These are phyloP conservation scores for Cataglyphis hispanica DNA, from an alignment of 1,140 invertebrate species.

Conservation along the genomic window DNA sequence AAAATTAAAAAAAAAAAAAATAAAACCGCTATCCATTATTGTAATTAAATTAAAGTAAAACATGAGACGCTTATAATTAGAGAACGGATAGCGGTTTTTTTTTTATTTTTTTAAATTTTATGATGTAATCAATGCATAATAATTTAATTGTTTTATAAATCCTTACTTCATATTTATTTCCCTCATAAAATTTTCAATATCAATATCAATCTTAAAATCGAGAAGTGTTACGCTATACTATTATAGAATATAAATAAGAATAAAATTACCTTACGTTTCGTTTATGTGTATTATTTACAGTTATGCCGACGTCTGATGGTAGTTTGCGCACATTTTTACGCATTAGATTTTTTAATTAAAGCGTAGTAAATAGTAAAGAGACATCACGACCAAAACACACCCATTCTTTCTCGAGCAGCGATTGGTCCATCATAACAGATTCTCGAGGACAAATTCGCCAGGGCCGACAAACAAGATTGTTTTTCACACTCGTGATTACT, in stretches of 20 bases:
- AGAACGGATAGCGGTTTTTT: too few relatives aligned
- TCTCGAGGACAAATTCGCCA: background rate
- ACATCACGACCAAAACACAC: conserved; percentile 41
- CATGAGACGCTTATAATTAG: background rate
- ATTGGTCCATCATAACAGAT: conserved; percentile 31
- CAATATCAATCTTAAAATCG: too few relatives aligned
- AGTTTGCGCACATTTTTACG: background rate
- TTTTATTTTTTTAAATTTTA: too few relatives aligned
- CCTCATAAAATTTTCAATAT: too few relatives aligned
- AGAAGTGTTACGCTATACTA: background rate
- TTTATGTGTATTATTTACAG: background rate
- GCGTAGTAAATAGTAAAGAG: conserved; percentile 28
- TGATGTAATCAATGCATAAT: too few relatives aligned
- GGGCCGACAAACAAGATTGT: conserved; percentile 47
- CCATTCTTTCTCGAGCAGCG: background rate
- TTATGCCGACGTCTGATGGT: background rate
- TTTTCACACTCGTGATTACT: conserved; percentile 29
- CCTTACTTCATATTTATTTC: too few relatives aligned
- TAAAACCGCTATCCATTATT: background rate
- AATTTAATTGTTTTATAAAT: too few relatives aligned
- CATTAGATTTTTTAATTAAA: conserved; percentile 49
- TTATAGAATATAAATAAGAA: background rate
- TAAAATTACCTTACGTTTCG: background rate
- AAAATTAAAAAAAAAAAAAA: background rate
- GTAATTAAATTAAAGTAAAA: background rate